Evolutionary conservation across 2,113 vertebrate species (phyloP), one percentile per base, ranked within the genome.

Genomic region (Austrofundulus limnaeus): DNA sequence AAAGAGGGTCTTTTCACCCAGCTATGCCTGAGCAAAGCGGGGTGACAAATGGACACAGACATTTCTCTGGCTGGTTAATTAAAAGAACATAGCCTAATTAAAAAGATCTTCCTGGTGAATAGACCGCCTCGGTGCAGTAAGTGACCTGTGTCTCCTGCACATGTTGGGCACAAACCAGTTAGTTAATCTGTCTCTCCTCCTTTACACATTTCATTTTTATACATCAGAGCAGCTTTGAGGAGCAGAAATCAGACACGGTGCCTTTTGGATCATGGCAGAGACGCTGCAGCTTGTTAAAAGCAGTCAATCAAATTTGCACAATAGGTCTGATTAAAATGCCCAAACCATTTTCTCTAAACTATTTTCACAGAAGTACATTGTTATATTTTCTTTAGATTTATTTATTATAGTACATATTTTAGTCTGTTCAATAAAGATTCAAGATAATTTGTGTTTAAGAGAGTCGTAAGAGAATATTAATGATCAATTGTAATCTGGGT

Each of bases 31-130:
- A 62, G 79, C 71, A 62, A 59, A 78, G 80, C 70, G 15, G 52
- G 72, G 70, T 77, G 77, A 72, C 67, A 78, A 85, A 86, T 75
- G 81, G 83, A 87, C 81, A 85, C 65, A 70, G 86, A 83, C 84
- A 60, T 82, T 77, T 67, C 31, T 61, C 57, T 21, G 61, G 66
- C 70, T 80, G 85, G 58, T 89, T 90, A 90, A 93, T 91, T 91
- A 92, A 88, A 81, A 67, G 75, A 75, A 80, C 86, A 84, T 49
- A 34, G 78, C 41, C 76, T 86, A 85, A 86, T 89, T 87, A 90
- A 87, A 87, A 78, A 76, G 56, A 81, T 72, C 51, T 72, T 87
- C 41, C 45, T 45, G n/a, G 47, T 77, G 81, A 89, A 88, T 76
- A 72, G 75, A 58, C 38, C 1, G 31, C 49, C 62, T 77, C 48